Percentiles rank a stretch among this genome's conserved stretches.
These are phyloP conservation scores for Eulacestoma nigropectus DNA, from an alignment of 2,113 vertebrate species.

Conservation along the genomic window DNA sequence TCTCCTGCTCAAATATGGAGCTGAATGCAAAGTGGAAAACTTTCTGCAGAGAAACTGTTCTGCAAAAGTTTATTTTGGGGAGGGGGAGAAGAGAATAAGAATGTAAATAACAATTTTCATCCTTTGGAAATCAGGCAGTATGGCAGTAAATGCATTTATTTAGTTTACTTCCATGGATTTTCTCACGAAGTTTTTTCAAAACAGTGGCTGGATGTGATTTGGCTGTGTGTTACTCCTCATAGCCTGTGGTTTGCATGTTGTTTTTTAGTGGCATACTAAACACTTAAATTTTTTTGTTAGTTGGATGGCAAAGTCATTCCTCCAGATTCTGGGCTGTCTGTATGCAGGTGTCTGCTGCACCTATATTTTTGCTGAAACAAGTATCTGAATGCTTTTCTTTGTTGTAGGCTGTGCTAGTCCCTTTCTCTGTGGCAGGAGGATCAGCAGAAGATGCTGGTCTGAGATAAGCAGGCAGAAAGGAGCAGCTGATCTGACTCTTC, in stretches of 20 bases:
- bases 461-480: background rate
- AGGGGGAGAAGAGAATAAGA: background rate
- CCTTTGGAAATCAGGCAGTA: background rate
- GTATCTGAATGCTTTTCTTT: background rate
- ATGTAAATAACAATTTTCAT: background rate
- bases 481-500: background rate
- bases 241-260: background rate
- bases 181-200: background rate
- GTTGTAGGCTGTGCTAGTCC: background rate
- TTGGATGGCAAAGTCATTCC: background rate
- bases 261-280: background rate
- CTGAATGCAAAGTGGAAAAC: background rate
- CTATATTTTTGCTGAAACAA: background rate
- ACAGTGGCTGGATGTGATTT: background rate
- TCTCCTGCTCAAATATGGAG: background rate
- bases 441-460: background rate
- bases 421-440: background rate
- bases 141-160: background rate
- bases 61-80: background rate
- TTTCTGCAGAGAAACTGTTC: background rate
- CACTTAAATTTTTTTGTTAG: background rate
- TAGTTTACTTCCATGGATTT: background rate
- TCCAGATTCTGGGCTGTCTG: background rate
- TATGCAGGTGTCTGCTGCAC: background rate
- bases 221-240: background rate